Evolutionary conservation across 2,113 vertebrate genomes (phyloP), one percentile per base, ranked within the genome.

Genomic region (Pangasianodon hypophthalmus): DNA sequence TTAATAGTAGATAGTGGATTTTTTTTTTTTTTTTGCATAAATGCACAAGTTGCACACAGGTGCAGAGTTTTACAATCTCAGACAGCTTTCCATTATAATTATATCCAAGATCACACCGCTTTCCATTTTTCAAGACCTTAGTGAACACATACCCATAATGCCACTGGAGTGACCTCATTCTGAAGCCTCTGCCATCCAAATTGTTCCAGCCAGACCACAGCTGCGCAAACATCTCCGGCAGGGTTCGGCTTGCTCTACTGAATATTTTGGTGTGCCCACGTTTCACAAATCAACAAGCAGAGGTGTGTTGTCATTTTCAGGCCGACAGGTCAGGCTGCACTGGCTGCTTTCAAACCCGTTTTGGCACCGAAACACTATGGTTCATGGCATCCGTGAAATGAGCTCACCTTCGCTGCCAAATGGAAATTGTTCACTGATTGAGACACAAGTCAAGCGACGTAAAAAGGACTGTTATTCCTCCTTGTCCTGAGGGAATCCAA

Each of bases 141-240:
- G 16, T 89, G 85, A 88, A 88, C 79, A 71, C 83, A 85, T 56
- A 87, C 88, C 90, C 92, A 92, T 89, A 29, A 90, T 91, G 91
- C 91, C 93, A 92, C 94, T 95, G 94, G 94, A 95, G 94, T 91
- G 92, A 94, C 91, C 90, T 88, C 87, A 94, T 94, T 90, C n/a
- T 88, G 75, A 88, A 90, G 79, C 89, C 92, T 92, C 92, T 91
- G 93, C 93, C 94, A 93, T 93, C 93, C 89, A 90, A 84, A 90
- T 92, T 89, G 88, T 92, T 94, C 91, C 67, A 71, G 73, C 52
- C 37, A 88, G 92, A 91, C 92, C 90, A 26, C 95, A 95, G 95
- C 95, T 96, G 94, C 91, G 88, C 95, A 93, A 95, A 95, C 95
- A 95, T 90, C 88, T 92, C 91, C 86, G 69, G 50, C 58, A 67